Base-by-base conservation (phyloP, 64 coral and sea anemone genomes). In the Pachyseris speciosa region DNA sequence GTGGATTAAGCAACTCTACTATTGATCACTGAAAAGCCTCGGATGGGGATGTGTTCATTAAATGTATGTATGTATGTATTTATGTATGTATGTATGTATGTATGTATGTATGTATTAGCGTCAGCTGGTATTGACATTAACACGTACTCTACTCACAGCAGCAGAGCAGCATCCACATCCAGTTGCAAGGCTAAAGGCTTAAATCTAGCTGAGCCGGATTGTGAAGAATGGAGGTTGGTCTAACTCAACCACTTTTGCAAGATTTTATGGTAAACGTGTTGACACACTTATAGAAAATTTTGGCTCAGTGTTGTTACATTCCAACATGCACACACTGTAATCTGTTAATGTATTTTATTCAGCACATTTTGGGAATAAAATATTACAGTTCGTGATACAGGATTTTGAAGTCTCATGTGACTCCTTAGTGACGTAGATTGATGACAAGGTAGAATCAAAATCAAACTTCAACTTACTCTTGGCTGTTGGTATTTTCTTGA, bases 1-100 rank as follows among this genome's bases (percentile, higher is more conserved):
- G 30, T 68, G 64, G 84, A 15, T 86, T 26, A 86, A 86, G 64
- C 38, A 86, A 86, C n/a, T n/a, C n/a, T n/a, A n/a, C n/a, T n/a
- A n/a, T n/a, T n/a, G n/a, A n/a, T n/a, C n/a, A n/a, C n/a, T n/a
- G n/a, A n/a, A n/a, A n/a, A n/a, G n/a, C n/a, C n/a, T n/a, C n/a
- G n/a, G n/a, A n/a, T n/a, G n/a, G n/a, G n/a, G n/a, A n/a, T n/a
- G n/a, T n/a, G n/a, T n/a, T n/a, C n/a, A n/a, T n/a, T n/a, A n/a
- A n/a, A n/a, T n/a, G n/a, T n/a, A n/a, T n/a, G n/a, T n/a, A n/a
- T n/a, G n/a, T n/a, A n/a, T n/a, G n/a, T n/a, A n/a, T n/a, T n/a
- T n/a, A n/a, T n/a, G n/a, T n/a, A n/a, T n/a, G n/a, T n/a, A n/a
- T n/a, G n/a, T n/a, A n/a, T n/a, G n/a, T n/a, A n/a, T n/a, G n/a